Conservation (phyloP, 2,797 vertebrate genomes). For the Holocentrus rufus region DNA sequence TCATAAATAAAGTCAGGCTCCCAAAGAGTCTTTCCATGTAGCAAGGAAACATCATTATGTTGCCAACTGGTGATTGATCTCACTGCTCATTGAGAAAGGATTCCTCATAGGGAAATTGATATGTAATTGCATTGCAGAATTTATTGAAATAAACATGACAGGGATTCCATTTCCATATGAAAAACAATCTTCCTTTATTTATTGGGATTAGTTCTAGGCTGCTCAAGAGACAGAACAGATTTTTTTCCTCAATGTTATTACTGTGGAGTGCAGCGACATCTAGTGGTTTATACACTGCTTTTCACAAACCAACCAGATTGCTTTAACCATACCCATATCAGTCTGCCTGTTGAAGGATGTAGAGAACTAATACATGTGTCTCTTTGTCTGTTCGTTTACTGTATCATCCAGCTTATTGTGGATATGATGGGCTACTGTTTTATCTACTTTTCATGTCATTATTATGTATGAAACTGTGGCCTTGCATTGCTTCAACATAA, state of each 20-base stretch:
- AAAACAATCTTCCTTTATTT: conserved; percentile 11
- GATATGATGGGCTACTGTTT: conserved; percentile 77
- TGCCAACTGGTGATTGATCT: conserved; percentile 5
- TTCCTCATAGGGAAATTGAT: conserved; percentile 30
- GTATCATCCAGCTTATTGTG: conserved; percentile 64
- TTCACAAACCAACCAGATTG: conserved; percentile 23
- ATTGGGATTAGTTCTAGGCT: conserved; percentile 38
- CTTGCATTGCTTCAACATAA: conserved; percentile 89
- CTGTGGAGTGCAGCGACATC: conserved; percentile 70
- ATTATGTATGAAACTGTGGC: conserved; percentile 86
- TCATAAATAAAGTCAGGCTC: conserved; percentile 28
- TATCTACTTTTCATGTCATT: conserved; percentile 74
- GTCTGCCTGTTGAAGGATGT: conserved; percentile 42
- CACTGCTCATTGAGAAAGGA: conserved; percentile 29
- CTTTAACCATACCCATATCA: conserved; percentile 23
- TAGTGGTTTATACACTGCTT: conserved; percentile 58
- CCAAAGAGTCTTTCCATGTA: conserved; percentile 30
- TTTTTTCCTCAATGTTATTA: conserved; percentile 45
- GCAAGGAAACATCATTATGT: neutral
- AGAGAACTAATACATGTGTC: conserved; percentile 38
- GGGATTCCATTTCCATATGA: neutral
- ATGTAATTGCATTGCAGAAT: conserved; percentile 6
- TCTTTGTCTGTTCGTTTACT: conserved; percentile 53
- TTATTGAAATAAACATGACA: conserved; percentile 12
- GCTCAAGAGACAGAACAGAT: conserved; percentile 35